Base-by-base conservation (phyloP, 2,888 invertebrate genomes). In the Ormyrus thymus region DNA sequence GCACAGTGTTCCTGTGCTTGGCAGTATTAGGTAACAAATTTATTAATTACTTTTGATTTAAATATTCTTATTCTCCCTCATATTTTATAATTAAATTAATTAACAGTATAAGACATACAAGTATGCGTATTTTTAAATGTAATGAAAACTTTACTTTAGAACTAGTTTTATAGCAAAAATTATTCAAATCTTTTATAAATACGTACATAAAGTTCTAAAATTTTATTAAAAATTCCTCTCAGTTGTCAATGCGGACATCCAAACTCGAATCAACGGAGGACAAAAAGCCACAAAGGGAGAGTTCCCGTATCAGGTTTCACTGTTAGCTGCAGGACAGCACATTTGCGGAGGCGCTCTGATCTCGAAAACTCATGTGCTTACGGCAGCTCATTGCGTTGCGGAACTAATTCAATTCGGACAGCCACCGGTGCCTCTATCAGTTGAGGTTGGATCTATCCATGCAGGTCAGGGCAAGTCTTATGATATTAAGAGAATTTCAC, bases 301-400 rank as follows among this genome's bases (percentile, higher is more conserved):
- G 6, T 64, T 64, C 10, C 64, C 64, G 11, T 48, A 64, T 48
- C 64, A 64, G 8, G 48, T 46, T 6, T 64, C 46, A 10, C 10
- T 64, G 10, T n/a, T 11, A 7, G n/a, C 11, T 11, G 11, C 43
- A 7, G n/a, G n/a, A 45, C 7, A 48, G 6, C 48, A 11, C 7
- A 5, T 46, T 5, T 64, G 64, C 13, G 64, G 64, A n/a, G 64
- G 64, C 9, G 64, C 64, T 48, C 48, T 64, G 45, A 64, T 64
- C 13, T 64, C 64, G 9, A 9, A 11, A 11, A 64, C 6, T 11
- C 64, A 64, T 48, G 64, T 64, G 6, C 64, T 64, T 7, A 46
- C 46, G 11, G 64, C 64, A 9, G 64, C n/a, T 2, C 64, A 64
- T 46, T 64, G 64, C 46, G 45, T 64, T 48, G 11, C 9, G 9